Evolutionary conservation across 2,888 invertebrate species (phyloP).

Genomic region (Ceriagrion tenellum): DNA sequence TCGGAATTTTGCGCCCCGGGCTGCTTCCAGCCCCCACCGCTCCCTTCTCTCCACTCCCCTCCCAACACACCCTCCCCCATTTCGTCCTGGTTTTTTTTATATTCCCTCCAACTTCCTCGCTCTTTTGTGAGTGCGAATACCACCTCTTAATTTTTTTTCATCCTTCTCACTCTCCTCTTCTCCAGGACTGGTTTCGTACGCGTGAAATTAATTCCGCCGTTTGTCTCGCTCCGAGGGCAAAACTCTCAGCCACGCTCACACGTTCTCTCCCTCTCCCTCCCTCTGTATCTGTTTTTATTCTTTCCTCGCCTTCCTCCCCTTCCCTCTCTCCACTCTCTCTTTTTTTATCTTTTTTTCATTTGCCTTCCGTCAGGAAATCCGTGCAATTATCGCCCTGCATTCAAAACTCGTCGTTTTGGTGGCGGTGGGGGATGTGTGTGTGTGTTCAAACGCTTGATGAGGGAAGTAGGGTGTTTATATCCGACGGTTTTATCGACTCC

Average conservation of each 20-base stretch:
- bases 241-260: neutral
- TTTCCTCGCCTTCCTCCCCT: neutral
- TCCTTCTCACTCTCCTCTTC: neutral
- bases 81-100: neutral
- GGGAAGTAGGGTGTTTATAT: neutral
- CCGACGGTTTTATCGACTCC: neutral
- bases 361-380: neutral
- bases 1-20: constrained; percentile 4
- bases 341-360: neutral
- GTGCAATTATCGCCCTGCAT: neutral
- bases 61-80: neutral
- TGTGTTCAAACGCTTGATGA: neutral
- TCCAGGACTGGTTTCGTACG: neutral
- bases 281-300: neutral
- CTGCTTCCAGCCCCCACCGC: no score
- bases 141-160: neutral
- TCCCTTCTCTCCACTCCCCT: neutral
- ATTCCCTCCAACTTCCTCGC: neutral
- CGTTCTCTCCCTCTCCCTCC: neutral
- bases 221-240: neutral
- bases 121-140: neutral
- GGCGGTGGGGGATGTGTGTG: no score
- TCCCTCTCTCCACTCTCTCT: neutral
- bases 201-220: constrained; percentile 30
- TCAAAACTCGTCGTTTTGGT: neutral